phyloP scores from a whole-genome alignment of 2,888 invertebrate genomes.

The Melanotus villosus region DNA sequence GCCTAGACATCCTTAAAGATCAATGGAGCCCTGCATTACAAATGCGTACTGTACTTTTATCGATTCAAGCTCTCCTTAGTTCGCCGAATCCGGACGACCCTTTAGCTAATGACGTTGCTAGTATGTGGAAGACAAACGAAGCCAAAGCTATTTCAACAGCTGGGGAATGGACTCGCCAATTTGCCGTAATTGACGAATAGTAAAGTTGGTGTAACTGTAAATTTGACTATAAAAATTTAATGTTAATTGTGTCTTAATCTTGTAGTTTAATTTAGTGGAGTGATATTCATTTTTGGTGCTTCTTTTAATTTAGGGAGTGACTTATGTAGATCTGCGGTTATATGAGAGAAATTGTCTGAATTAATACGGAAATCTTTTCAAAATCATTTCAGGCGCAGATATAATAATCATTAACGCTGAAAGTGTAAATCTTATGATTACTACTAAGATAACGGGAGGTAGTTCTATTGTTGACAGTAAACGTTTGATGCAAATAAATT shows the following conservation, averaged over 20 bases:
- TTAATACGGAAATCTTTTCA: too few relatives aligned
- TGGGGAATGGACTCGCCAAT: slow-evolving; percentile 94
- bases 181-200: slow-evolving; percentile 70
- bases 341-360: too few relatives aligned
- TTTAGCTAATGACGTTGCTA: slow-evolving; percentile 97
- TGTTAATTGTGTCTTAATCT: background rate
- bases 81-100: slow-evolving; percentile 99
- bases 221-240: slow-evolving; percentile 14
- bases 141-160: slow-evolving; percentile 95
- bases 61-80: slow-evolving; percentile 97
- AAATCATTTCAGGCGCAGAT: too few relatives aligned
- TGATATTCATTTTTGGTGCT: slow-evolving; percentile 1
- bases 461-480: too few relatives aligned
- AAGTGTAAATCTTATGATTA: too few relatives aligned
- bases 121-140: slow-evolving; percentile 98
- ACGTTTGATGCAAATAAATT: too few relatives aligned
- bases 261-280: slow-evolving; percentile 4
- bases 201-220: background rate
- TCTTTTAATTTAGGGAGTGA: background rate
- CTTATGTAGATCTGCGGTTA: too few relatives aligned
- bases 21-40: slow-evolving; percentile 99
- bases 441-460: too few relatives aligned
- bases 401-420: too few relatives aligned
- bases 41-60: slow-evolving; percentile 97
- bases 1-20: slow-evolving; percentile 98